Percentiles rank a stretch among this genome's conserved stretches.
Conservation (phyloP, 37 sponge, comb jelly and placozoan genomes). For the Cliona cf. orientalis region DNA sequence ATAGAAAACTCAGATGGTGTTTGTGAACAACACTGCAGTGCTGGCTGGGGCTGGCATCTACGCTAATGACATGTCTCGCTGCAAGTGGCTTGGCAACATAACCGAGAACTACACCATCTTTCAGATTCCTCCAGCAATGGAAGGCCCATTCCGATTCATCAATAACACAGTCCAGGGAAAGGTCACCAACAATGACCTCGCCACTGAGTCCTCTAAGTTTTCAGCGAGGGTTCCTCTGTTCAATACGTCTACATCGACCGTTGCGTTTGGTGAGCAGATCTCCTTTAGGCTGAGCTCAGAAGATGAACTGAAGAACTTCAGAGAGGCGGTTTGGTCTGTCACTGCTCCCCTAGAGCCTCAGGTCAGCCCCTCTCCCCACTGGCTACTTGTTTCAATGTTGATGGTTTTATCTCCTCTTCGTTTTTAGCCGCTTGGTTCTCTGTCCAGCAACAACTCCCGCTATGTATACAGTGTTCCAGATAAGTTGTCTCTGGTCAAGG, state of each 20-base stretch:
- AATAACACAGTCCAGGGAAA: slow-evolving; percentile 15
- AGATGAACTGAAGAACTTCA: slow-evolving; percentile 62
- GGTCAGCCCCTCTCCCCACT: not conserved
- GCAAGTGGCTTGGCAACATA: slow-evolving; percentile 58
- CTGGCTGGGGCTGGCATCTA: slow-evolving; percentile 70
- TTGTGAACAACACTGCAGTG: slow-evolving; percentile 65
- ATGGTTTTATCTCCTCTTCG: not conserved
- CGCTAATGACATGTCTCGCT: slow-evolving; percentile 67
- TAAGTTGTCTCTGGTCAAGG: not conserved
- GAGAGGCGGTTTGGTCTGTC: slow-evolving; percentile 64
- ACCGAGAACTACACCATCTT: slow-evolving; percentile 29
- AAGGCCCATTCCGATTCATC: slow-evolving; percentile 23
- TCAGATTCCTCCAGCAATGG: slow-evolving; percentile 13
- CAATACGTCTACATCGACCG: not conserved
- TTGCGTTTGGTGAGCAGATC: slow-evolving; percentile 53
- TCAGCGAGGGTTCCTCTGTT: not conserved
- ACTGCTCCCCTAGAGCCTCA: slow-evolving; percentile 26
- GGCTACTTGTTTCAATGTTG: not conserved
- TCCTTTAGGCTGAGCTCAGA: slow-evolving; percentile 22
- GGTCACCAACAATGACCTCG: slow-evolving; percentile 17
- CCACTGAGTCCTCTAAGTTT: slow-evolving; percentile 45
- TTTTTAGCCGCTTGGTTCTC: slow-evolving; percentile 55
- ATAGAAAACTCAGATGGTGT: slow-evolving; percentile 6
- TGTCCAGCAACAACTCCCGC: slow-evolving; percentile 29
- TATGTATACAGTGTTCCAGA: slow-evolving; percentile 42